A percentile compares a stretch with the other conserved stretches of the same genome.
Evolutionary conservation across 1,140 invertebrate species (phyloP).

Genomic region (Procambarus virginalis): DNA sequence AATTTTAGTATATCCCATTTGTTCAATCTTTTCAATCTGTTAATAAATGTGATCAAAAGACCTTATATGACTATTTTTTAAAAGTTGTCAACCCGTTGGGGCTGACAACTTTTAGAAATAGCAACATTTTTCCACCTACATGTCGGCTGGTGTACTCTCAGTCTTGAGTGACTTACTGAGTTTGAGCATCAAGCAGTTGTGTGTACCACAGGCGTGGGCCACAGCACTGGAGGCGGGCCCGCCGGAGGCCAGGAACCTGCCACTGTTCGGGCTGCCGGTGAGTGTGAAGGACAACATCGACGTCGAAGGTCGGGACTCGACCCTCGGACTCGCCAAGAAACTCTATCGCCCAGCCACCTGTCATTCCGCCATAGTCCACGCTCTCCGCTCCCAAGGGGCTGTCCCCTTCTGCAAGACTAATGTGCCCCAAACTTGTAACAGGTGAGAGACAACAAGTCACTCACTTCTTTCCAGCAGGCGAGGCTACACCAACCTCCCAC

Average conservation of each 20-base stretch:
- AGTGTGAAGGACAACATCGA: slow-evolving; percentile 73
- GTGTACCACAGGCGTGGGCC: slow-evolving; percentile 72
- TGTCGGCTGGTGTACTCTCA: too few relatives aligned
- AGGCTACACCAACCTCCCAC: too few relatives aligned
- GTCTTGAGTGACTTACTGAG: too few relatives aligned
- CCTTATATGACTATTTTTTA: too few relatives aligned
- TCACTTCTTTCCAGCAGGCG: too few relatives aligned
- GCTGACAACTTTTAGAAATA: not conserved
- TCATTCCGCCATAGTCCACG: slow-evolving; percentile 73
- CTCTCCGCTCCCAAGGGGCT: slow-evolving; percentile 72
- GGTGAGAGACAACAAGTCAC: slow-evolving; percentile 31
- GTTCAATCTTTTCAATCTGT: too few relatives aligned
- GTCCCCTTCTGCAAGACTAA: slow-evolving; percentile 76
- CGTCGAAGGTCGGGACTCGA: slow-evolving; percentile 75
- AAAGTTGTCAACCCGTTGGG: too few relatives aligned
- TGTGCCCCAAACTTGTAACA: slow-evolving; percentile 73
- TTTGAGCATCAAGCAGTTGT: too few relatives aligned
- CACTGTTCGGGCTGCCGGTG: slow-evolving; percentile 74
- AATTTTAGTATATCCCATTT: too few relatives aligned
- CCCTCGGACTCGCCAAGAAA: slow-evolving; percentile 74
- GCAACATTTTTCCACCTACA: too few relatives aligned
- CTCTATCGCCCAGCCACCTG: slow-evolving; percentile 72
- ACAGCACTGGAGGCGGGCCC: slow-evolving; percentile 71
- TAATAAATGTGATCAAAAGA: too few relatives aligned
- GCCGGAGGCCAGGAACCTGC: slow-evolving; percentile 68